Evolutionary conservation across 2,113 vertebrate genomes (phyloP).

Genomic region (Lutjanus erythropterus): DNA sequence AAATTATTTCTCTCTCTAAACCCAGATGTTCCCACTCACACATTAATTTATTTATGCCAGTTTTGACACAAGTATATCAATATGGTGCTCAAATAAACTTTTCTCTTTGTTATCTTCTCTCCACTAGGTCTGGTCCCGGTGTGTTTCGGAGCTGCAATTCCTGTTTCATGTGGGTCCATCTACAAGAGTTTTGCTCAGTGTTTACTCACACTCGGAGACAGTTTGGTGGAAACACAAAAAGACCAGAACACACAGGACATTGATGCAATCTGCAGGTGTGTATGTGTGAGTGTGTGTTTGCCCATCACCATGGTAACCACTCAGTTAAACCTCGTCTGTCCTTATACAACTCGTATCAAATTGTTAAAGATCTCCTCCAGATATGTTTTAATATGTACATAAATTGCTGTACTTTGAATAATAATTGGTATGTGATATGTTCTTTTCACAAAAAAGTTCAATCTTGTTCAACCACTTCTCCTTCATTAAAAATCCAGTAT

Average conservation of each 20-base stretch:
- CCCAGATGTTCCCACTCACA: background rate
- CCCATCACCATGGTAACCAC: background rate
- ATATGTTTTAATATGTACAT: too few species aligned
- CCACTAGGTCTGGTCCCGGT: constrained; percentile 64
- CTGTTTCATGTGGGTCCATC: constrained; percentile 89
- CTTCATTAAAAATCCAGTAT: too few species aligned
- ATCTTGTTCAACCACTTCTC: too few species aligned
- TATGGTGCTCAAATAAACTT: background rate
- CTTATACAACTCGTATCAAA: background rate
- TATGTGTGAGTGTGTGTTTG: constrained; percentile 16
- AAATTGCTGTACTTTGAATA: too few species aligned
- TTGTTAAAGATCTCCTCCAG: too few species aligned
- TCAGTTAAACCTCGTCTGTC: background rate
- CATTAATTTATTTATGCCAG: background rate
- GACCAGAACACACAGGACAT: constrained; percentile 86
- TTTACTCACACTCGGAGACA: constrained; percentile 92
- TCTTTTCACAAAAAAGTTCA: too few species aligned
- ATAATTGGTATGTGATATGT: too few species aligned
- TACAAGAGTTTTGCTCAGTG: constrained; percentile 95
- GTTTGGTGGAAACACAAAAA: constrained; percentile 86
- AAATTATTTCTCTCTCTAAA: constrained; percentile 19
- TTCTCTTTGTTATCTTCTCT: constrained; percentile 16
- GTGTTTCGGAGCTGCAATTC: constrained; percentile 74
- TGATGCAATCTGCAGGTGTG: constrained; percentile 92
- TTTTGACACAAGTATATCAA: background rate